Percentiles rank a stretch among this genome's conserved stretches.
phyloP scores from a whole-genome alignment of 2,797 vertebrate genomes.

The Kryptolebias ocellatus region DNA sequence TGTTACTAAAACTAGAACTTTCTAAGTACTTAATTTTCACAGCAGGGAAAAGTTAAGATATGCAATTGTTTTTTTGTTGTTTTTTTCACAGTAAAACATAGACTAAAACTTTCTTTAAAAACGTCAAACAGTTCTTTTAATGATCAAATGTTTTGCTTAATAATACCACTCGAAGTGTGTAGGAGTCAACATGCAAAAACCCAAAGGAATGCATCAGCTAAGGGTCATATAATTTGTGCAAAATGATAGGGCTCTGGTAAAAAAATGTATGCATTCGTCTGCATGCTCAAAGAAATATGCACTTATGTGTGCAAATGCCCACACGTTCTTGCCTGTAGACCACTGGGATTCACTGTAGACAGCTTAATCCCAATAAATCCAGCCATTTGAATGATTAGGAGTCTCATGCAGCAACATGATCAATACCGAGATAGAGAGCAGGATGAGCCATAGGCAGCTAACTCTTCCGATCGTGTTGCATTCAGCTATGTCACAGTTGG shows the following conservation, averaged over 20 bases:
- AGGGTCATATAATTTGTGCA: background rate
- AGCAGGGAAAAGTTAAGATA: background rate
- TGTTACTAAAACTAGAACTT: background rate
- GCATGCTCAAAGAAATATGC: background rate
- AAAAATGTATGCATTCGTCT: background rate
- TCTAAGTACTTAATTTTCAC: background rate
- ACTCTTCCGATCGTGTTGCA: conserved; percentile 38
- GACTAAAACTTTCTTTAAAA: background rate
- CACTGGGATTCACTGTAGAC: conserved; percentile 44
- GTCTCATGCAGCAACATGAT: conserved; percentile 59
- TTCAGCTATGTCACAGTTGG: conserved; percentile 23
- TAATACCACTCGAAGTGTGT: background rate
- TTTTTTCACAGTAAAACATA: background rate
- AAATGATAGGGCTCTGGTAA: background rate
- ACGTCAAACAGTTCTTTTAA: too few relatives aligned
- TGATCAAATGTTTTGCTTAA: background rate
- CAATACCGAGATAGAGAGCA: conserved; percentile 59
- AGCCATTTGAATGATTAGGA: conserved; percentile 62
- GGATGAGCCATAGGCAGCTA: conserved; percentile 39
- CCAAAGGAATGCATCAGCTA: background rate
- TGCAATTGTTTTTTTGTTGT: background rate
- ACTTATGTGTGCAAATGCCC: conserved; percentile 1
- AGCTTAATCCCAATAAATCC: conserved; percentile 69
- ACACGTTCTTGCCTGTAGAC: conserved; percentile 14
- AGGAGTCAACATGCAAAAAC: background rate